Evolutionary conservation across 2,797 vertebrate species (phyloP).

Genomic region (Cichlasoma orientale): DNA sequence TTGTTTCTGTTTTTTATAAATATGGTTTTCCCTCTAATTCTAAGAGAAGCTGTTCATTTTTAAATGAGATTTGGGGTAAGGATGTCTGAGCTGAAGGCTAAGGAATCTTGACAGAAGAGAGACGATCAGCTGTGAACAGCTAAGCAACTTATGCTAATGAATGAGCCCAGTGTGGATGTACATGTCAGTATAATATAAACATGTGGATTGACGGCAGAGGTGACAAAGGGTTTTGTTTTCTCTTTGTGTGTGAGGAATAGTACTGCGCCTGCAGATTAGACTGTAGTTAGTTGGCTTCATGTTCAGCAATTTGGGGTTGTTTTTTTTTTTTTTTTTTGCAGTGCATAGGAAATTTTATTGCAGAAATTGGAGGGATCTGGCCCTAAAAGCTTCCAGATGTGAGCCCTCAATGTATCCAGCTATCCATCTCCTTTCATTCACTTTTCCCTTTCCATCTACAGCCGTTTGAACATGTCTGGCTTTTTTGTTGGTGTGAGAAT

Average conservation of each 20-base stretch:
- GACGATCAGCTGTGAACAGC: neutral
- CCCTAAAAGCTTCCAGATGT: conserved; percentile 68
- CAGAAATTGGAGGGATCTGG: conserved; percentile 27
- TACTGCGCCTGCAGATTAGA: neutral
- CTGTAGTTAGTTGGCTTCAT: neutral
- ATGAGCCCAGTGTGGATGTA: neutral
- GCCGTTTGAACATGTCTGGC: neutral
- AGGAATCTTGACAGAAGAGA: conserved; percentile 20
- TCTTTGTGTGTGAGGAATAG: neutral
- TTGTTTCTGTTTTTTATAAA: accelerated
- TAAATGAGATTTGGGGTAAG: neutral
- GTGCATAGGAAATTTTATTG: conserved; percentile 14
- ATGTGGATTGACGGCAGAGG: conserved; percentile 17
- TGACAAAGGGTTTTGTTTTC: conserved; percentile 9
- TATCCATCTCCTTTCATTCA: conserved; percentile 13
- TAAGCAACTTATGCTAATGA: conserved; percentile 6
- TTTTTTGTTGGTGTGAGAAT: neutral
- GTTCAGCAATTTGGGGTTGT: neutral
- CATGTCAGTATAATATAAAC: conserved; percentile 22
- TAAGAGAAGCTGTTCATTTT: neutral
- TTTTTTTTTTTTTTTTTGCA: conserved; percentile 1
- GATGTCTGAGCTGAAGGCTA: neutral
- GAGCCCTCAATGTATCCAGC: conserved; percentile 20
- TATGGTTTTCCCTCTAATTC: accelerated
- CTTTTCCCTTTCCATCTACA: conserved; percentile 2